A percentile compares a stretch with the other conserved stretches of the same genome.
These are phyloP conservation scores for Lathronympha strigana DNA, from an alignment of 2,888 invertebrate genomes.

Conservation along the genomic window DNA sequence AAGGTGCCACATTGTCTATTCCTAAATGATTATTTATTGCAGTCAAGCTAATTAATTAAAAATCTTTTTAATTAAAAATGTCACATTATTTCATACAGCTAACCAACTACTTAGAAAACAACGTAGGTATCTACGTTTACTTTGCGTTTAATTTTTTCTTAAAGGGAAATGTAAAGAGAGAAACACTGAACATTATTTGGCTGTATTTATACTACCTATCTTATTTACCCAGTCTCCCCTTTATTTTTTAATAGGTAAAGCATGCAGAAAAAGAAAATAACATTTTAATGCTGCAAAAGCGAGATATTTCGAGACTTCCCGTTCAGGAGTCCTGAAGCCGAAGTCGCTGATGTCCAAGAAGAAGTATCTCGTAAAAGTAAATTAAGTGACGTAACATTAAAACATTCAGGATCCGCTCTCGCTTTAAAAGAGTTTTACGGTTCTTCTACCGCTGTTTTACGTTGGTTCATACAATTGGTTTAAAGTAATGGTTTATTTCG, in stretches of 20 bases:
- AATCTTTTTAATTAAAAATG: too few species aligned
- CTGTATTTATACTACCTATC: neutral
- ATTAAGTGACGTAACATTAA: conserved; percentile 34
- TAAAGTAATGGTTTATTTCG: neutral
- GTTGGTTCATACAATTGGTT: conserved; percentile 20
- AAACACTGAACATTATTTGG: neutral
- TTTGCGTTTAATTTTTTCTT: neutral
- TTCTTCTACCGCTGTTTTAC: neutral
- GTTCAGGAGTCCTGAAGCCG: conserved; percentile 11
- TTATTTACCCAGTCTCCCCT: neutral
- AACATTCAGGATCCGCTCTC: conserved; percentile 31
- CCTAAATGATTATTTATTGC: too few species aligned
- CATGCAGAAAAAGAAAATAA: neutral
- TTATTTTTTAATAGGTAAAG: neutral
- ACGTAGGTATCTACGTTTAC: too few species aligned
- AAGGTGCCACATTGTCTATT: too few species aligned
- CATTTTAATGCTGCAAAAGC: neutral
- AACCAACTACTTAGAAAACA: too few species aligned
- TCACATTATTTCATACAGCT: too few species aligned
- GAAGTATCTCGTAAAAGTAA: conserved; percentile 34
- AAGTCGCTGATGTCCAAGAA: conserved; percentile 13
- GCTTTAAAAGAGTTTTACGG: conserved; percentile 27
- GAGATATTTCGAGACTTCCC: neutral
- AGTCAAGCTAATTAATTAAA: too few species aligned
- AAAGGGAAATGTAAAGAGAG: neutral